phyloP scores from a whole-genome alignment of 1,140 invertebrate genomes.

The Dendrolimus kikuchii region DNA sequence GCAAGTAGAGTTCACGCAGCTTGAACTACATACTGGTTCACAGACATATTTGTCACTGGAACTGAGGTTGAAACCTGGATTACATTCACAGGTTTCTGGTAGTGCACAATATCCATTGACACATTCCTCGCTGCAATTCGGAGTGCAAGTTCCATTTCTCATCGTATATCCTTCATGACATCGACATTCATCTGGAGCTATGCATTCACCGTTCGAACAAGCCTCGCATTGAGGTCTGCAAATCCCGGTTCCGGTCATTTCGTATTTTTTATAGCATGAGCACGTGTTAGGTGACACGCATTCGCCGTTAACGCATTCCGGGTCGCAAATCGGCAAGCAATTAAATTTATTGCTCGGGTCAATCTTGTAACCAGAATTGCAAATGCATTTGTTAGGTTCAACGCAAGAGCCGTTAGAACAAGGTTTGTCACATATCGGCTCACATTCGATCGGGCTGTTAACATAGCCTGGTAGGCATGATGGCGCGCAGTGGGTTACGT shows the following conservation, averaged over 20 bases:
- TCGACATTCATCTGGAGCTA: slow-evolving; percentile 24
- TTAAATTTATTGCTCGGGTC: slow-evolving; percentile 10
- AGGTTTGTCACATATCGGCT: too few relatives aligned
- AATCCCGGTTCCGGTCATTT: slow-evolving; percentile 9
- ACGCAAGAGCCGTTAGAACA: slow-evolving; percentile 35
- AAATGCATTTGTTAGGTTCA: slow-evolving; percentile 45
- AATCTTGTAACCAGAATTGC: slow-evolving; percentile 32
- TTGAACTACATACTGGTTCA: slow-evolving; percentile 11
- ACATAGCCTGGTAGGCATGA: too few relatives aligned
- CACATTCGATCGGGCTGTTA: too few relatives aligned
- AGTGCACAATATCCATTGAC: not conserved
- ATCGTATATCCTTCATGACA: slow-evolving; percentile 17
- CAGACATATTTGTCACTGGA: slow-evolving; percentile 9
- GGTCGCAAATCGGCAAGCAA: slow-evolving; percentile 24
- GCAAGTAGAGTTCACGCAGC: slow-evolving; percentile 11
- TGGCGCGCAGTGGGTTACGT: too few relatives aligned
- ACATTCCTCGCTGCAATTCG: slow-evolving; percentile 3
- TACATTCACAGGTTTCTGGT: slow-evolving; percentile 13
- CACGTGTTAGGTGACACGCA: not conserved
- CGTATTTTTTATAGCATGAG: too few relatives aligned
- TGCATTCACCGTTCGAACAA: slow-evolving; percentile 56
- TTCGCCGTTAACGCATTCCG: slow-evolving; percentile 62
- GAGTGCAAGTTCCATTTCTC: not conserved
- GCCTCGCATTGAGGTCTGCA: slow-evolving; percentile 60
- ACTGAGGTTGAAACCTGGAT: slow-evolving; percentile 12